Evolutionary conservation across 2,797 vertebrate species (phyloP), one percentile per base, ranked within the genome.

Genomic region (Poecilia gillii): DNA sequence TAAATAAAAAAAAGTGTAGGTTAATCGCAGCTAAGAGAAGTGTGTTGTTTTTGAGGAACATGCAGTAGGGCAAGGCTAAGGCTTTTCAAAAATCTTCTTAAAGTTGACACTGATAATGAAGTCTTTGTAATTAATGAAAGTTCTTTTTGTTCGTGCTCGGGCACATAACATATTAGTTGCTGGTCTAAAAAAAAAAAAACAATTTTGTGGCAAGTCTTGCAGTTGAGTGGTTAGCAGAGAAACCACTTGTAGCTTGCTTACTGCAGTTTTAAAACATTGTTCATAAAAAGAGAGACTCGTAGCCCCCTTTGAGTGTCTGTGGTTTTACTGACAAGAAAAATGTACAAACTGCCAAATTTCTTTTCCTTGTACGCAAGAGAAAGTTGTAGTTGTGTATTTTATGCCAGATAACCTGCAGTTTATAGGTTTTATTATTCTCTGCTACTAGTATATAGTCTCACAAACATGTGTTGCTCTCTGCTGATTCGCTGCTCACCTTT

Each of bases 1-100:
- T 91, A 95, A 94, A 95, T 96, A 96, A 87, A 91, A 90, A 90
- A 91, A 90, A 92, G 92, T 94, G 85, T 94, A 94, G 92, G 92
- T 92, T 95, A 95, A 95, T 96, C 90, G 66, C 90, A 41, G 85
- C 84, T 95, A 92, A 84, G 81, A 85, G 23, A 92, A 89, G 84
- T 71, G 66, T 53, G 75, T 80, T 66, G 41, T 72, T 85, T 82
- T 78, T 80, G 66, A 45, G 68, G 75, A 88, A 75, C 77, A 91
- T 73, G 46, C 49, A 53, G 81, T 91, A 78, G 84, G 89, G 55
- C 87, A 88, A 66, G 71, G 79, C 75, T 43, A 1, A 75, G 68
- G 68, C 45, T 83, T 59, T 78, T 83, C 59, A 76, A 71, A 72
- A 76, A 55, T 8, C 74, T 75, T 46, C 39, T 66, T 59, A 49